These are phyloP conservation scores for Leiothrix lutea DNA, from an alignment of 2,113 vertebrate genomes.

Conservation along the genomic window DNA sequence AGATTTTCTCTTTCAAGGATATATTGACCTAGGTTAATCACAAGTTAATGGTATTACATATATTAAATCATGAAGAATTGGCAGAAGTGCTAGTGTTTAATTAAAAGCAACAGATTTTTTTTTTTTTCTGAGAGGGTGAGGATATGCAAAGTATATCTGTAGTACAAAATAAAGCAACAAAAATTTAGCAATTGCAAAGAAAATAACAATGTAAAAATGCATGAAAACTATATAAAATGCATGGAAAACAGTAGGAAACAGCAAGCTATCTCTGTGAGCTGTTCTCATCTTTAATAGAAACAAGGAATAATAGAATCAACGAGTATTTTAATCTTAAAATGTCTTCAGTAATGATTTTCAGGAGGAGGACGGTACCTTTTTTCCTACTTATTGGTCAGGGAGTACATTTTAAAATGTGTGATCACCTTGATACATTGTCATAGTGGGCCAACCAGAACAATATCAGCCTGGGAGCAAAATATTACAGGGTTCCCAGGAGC, in stretches of 20 bases:
- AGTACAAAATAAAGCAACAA: not conserved
- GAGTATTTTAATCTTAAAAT: not conserved
- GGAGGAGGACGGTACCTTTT: not conserved
- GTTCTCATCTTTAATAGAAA: not conserved
- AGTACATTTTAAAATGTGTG: not conserved
- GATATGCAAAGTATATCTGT: not conserved
- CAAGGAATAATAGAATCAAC: not conserved
- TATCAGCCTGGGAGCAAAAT: not conserved
- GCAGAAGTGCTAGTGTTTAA: conserved; percentile 36
- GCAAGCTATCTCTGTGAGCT: not conserved
- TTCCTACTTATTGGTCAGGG: not conserved
- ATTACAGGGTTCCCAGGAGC: not conserved
- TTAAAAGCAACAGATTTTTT: conserved; percentile 48
- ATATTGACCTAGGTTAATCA: conserved; percentile 49
- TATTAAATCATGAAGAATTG: conserved; percentile 50
- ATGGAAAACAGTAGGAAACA: not conserved
- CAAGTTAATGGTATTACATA: conserved; percentile 34
- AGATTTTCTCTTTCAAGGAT: conserved; percentile 12
- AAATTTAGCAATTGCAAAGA: not conserved
- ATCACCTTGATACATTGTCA: not conserved
- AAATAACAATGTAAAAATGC: not conserved
- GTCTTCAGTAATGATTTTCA: not conserved
- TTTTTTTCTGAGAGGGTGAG: not conserved
- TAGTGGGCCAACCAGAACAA: not conserved
- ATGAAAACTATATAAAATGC: not conserved